These are phyloP conservation scores for Andrena camellia DNA, from an alignment of 2,888 invertebrate genomes.

Conservation along the genomic window DNA sequence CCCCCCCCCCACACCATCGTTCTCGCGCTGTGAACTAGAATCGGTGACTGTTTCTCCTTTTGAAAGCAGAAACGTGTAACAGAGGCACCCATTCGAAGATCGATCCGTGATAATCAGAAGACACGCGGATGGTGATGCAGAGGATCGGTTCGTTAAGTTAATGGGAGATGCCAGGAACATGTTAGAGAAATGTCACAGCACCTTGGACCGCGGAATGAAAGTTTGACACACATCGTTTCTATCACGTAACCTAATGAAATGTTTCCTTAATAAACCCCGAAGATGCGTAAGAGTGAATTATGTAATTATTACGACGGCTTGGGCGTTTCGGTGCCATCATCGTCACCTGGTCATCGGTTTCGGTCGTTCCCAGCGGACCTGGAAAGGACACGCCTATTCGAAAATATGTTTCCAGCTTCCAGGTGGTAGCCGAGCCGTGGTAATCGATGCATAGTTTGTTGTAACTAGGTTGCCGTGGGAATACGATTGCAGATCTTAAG, in stretches of 20 bases:
- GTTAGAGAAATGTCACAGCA: slow-evolving; percentile 22
- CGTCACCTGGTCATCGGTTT: slow-evolving; percentile 44
- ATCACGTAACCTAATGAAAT: slow-evolving; percentile 68
- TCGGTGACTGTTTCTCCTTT: background rate
- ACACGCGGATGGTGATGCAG: background rate
- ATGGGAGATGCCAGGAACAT: background rate
- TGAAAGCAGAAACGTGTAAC: background rate
- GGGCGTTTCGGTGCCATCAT: slow-evolving; percentile 53
- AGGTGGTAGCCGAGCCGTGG: background rate
- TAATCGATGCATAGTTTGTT: background rate
- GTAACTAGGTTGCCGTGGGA: background rate
- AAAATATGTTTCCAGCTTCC: background rate
- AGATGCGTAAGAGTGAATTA: slow-evolving; percentile 47
- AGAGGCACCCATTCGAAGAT: background rate
- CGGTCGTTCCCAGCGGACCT: background rate
- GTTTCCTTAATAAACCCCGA: slow-evolving; percentile 46
- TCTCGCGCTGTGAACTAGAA: slow-evolving; percentile 1
- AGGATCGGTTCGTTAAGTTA: background rate
- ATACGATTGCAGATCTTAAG: background rate
- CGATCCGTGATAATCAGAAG: background rate
- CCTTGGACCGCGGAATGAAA: slow-evolving; percentile 53
- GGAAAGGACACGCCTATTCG: background rate
- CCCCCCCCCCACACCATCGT: background rate
- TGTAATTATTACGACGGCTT: slow-evolving; percentile 47
- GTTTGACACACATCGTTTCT: slow-evolving; percentile 56